Evolutionary conservation across 2,113 vertebrate genomes (phyloP).

Genomic region (Laticauda colubrina): DNA sequence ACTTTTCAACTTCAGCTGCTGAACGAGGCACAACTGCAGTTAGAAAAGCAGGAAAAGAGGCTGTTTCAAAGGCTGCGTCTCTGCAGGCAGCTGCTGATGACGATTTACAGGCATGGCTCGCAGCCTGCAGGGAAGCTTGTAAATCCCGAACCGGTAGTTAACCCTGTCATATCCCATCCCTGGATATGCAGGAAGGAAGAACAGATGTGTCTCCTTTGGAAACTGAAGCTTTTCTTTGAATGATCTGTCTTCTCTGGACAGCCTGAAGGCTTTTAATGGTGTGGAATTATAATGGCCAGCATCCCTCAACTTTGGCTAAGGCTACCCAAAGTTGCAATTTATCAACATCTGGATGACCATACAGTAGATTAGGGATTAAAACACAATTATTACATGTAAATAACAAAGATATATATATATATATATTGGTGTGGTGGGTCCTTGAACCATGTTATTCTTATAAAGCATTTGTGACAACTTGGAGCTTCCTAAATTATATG

Average conservation of each 20-base stretch:
- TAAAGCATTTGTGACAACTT: not conserved
- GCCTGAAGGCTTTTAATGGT: not conserved
- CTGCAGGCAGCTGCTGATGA: too few relatives aligned
- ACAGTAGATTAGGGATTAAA: not conserved
- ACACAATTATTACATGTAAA: not conserved
- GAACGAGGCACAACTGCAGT: too few relatives aligned
- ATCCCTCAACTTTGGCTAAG: not conserved
- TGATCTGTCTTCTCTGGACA: not conserved
- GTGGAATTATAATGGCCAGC: not conserved
- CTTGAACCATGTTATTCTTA: not conserved
- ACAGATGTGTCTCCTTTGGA: not conserved
- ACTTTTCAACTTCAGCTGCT: too few relatives aligned
- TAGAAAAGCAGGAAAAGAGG: too few relatives aligned
- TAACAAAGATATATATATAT: too few relatives aligned
- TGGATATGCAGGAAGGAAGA: not conserved
- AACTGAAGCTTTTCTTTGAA: not conserved
- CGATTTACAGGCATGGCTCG: too few relatives aligned
- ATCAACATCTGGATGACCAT: not conserved
- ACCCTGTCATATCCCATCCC: too few relatives aligned
- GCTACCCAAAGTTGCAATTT: not conserved
- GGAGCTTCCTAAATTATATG: not conserved
- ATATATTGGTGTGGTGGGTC: not conserved
- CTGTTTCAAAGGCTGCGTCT: too few relatives aligned
- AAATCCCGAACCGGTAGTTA: too few relatives aligned
- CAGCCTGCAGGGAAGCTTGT: too few relatives aligned